Conservation (phyloP, 2,797 vertebrate species). For the Lutjanus campechanus region DNA sequence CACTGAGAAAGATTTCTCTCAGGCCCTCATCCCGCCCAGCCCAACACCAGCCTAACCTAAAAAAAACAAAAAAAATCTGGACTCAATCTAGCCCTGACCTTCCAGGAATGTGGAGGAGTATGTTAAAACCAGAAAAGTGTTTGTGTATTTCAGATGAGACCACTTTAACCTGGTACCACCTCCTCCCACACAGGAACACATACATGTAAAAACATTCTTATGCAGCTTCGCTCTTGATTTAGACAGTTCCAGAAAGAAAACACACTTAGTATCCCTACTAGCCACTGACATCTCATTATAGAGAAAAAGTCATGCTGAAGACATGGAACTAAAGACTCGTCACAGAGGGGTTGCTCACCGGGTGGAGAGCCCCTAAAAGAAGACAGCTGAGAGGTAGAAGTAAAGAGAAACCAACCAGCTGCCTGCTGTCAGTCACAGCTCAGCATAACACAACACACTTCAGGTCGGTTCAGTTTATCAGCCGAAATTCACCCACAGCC, state of each 20-base stretch:
- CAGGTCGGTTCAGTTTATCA: neutral
- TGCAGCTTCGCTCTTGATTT: neutral
- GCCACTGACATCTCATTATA: conserved; percentile 10
- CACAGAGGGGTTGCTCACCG: neutral
- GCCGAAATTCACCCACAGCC: neutral
- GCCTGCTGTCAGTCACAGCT: conserved; percentile 50
- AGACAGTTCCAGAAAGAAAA: conserved; percentile 17
- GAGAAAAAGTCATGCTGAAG: neutral
- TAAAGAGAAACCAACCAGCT: conserved; percentile 48
- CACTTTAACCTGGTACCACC: conserved; percentile 8
- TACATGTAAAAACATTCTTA: conserved; percentile 10
- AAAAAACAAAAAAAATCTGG: conserved; percentile 34
- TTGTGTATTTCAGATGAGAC: neutral
- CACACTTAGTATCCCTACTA: neutral
- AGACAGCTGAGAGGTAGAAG: conserved; percentile 26
- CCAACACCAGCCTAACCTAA: conserved; percentile 2
- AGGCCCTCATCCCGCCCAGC: conserved; percentile 1
- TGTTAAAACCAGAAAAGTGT: conserved; percentile 2
- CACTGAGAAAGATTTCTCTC: conserved; percentile 11
- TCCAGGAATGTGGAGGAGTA: conserved; percentile 67
- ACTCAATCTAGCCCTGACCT: conserved; percentile 50
- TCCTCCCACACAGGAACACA: conserved; percentile 30
- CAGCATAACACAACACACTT: neutral
- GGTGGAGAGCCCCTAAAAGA: neutral
- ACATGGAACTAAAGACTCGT: neutral